Evolutionary conservation across 2,113 vertebrate species (phyloP).

Genomic region (Sebastes fasciatus): DNA sequence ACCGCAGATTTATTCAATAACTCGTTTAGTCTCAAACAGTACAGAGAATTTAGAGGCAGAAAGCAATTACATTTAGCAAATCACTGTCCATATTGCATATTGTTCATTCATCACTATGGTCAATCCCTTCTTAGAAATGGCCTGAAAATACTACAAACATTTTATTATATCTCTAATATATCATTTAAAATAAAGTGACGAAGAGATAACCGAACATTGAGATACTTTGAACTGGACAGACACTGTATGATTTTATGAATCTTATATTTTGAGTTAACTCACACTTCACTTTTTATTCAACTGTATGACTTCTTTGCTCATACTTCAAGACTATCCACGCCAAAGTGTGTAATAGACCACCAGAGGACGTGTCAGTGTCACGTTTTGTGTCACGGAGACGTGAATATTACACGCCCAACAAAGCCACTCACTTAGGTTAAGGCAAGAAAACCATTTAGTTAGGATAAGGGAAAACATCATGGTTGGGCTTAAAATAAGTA

Average conservation of each 20-base stretch:
- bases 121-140: neutral
- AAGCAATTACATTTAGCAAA: neutral
- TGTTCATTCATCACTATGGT: neutral
- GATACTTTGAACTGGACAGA: neutral
- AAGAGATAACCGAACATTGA: neutral
- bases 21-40: neutral
- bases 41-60: neutral
- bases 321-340: too few species aligned
- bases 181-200: neutral
- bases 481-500: too few species aligned
- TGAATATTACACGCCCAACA: too few species aligned
- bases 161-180: neutral
- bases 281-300: too few species aligned
- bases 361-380: too few species aligned
- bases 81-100: neutral
- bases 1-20: neutral
- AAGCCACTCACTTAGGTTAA: too few species aligned
- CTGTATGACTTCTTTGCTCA: too few species aligned
- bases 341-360: too few species aligned
- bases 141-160: neutral
- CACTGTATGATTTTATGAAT: neutral
- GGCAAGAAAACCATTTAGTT: too few species aligned
- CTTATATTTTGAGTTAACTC: too few species aligned
- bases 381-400: too few species aligned
- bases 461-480: too few species aligned